A percentile compares a stretch with the other conserved stretches of the same genome.
Conservation (phyloP, 2,113 vertebrate genomes). For the Harpagus bidentatus region DNA sequence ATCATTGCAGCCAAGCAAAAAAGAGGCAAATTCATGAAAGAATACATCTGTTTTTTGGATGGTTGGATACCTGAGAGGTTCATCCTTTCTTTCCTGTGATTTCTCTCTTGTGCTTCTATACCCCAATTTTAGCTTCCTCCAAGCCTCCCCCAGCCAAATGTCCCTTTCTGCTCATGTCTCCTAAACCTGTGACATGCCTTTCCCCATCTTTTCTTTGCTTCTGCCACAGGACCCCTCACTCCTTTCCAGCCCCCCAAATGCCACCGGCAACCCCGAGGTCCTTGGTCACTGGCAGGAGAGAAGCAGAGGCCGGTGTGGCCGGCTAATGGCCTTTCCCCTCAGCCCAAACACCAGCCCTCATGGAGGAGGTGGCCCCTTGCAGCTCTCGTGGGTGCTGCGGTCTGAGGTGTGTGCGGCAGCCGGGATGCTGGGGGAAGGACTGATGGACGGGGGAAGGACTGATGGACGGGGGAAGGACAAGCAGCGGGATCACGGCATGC, state of each 20-base stretch:
- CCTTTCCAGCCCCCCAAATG: neutral
- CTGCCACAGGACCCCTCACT: neutral
- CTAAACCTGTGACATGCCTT: neutral
- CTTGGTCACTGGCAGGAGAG: neutral
- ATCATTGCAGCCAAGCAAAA: neutral
- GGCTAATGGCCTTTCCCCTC: neutral
- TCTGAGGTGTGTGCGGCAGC: fast-evolving
- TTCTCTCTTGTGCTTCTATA: neutral
- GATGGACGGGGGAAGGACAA: neutral
- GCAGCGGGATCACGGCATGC: neutral
- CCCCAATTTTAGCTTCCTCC: neutral
- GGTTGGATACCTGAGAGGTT: neutral
- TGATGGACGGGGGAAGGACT: neutral
- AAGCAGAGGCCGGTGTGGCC: neutral
- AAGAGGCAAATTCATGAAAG: neutral
- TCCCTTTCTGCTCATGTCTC: neutral
- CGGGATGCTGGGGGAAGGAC: neutral
- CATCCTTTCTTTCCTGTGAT: neutral
- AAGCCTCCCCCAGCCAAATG: neutral
- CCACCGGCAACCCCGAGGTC: neutral
- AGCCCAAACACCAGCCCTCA: neutral
- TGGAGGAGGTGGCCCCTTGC: neutral
- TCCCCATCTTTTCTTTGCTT: neutral
- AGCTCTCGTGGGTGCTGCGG: neutral
- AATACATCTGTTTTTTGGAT: neutral